A percentile compares a stretch with the other conserved stretches of the same genome.
Evolutionary conservation across 53 echinoderm and acorn worm species (phyloP).

Genomic region (Paracentrotus lividus): DNA sequence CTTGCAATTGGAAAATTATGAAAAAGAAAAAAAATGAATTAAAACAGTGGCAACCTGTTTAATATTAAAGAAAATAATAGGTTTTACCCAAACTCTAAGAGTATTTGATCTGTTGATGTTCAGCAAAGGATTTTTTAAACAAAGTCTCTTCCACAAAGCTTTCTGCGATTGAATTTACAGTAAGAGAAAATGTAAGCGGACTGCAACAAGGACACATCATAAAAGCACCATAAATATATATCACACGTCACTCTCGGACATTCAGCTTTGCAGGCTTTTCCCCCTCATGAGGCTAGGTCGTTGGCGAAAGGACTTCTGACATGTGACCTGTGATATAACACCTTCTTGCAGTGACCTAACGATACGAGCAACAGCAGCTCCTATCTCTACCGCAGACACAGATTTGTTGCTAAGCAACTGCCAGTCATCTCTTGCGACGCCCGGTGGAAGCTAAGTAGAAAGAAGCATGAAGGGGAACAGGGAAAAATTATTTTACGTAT

Average conservation of each 20-base stretch:
- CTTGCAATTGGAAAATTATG: too few relatives aligned
- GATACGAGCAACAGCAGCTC: constrained; percentile 91
- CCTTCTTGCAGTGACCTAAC: constrained; percentile 84
- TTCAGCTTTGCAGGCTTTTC: constrained; percentile 45
- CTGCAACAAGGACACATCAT: not conserved
- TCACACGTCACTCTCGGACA: not conserved
- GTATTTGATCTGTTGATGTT: too few relatives aligned
- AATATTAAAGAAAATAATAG: too few relatives aligned
- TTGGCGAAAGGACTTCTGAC: constrained; percentile 84
- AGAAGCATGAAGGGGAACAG: not conserved
- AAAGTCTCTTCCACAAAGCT: too few relatives aligned
- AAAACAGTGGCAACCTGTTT: too few relatives aligned
- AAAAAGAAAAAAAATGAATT: too few relatives aligned
- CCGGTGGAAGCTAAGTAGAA: constrained; percentile 85
- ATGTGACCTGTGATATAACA: constrained; percentile 83
- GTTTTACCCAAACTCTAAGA: too few relatives aligned
- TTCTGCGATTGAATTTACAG: too few relatives aligned
- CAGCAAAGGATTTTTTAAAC: too few relatives aligned
- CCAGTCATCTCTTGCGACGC: constrained; percentile 89
- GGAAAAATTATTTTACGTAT: not conserved
- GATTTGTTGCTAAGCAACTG: constrained; percentile 83
- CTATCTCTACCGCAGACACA: constrained; percentile 76
- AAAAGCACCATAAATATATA: constrained; percentile 2
- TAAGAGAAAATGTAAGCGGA: too few relatives aligned
- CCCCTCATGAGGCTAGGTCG: constrained; percentile 71